Evolutionary conservation across 2,797 vertebrate species (phyloP).

Genomic region (Chrosomus eos): DNA sequence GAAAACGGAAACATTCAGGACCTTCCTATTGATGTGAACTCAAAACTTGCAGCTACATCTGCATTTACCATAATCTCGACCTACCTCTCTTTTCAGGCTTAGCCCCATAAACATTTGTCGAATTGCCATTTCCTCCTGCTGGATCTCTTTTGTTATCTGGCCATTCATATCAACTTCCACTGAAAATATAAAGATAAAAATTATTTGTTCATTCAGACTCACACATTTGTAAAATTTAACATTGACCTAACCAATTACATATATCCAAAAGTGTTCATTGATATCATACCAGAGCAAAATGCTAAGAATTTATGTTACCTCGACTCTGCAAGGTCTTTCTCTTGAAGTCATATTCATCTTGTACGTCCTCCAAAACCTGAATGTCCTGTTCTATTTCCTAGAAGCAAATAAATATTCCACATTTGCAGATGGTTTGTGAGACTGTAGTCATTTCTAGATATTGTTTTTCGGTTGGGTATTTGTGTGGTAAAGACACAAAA

Average conservation of each 20-base stretch:
- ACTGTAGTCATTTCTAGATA: background rate
- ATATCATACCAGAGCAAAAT: background rate
- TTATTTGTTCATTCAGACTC: background rate
- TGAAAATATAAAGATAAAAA: constrained; percentile 48
- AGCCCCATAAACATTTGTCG: constrained; percentile 79
- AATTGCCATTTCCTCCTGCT: constrained; percentile 77
- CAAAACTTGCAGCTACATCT: background rate
- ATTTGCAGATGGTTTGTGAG: background rate
- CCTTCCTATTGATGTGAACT: background rate
- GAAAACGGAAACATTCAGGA: background rate
- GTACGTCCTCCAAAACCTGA: constrained; percentile 83
- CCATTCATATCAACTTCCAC: constrained; percentile 71
- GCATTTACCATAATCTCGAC: background rate
- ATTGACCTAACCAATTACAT: background rate
- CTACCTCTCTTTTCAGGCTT: constrained; percentile 78
- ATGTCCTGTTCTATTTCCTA: constrained; percentile 84
- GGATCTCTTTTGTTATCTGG: constrained; percentile 71
- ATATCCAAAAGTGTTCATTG: background rate
- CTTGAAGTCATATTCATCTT: constrained; percentile 89
- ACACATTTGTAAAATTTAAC: background rate
- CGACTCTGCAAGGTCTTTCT: constrained; percentile 82
- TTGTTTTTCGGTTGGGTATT: background rate
- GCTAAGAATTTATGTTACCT: constrained; percentile 67
- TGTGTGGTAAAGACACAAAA: background rate
- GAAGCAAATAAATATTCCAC: background rate